Percentiles rank a stretch among this genome's conserved stretches.
Conservation (phyloP, 2,888 invertebrate species). For the Frankliniella intonsa region DNA sequence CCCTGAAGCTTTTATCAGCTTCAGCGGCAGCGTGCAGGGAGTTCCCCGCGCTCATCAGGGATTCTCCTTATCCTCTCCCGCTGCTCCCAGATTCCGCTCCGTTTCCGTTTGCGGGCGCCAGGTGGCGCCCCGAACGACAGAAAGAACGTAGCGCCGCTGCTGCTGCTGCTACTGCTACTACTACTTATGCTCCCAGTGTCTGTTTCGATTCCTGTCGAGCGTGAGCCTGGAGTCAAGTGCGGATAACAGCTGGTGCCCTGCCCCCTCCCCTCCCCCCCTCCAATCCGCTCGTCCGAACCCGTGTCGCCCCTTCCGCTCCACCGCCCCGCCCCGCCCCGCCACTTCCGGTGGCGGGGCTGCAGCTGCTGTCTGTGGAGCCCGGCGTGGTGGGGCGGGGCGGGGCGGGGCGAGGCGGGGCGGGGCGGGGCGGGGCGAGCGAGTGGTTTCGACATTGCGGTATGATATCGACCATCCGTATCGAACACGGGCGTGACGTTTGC, state of each 20-base stretch:
- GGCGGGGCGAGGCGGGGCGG: neutral
- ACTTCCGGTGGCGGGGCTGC: neutral
- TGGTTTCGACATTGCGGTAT: too few species aligned
- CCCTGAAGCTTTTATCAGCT: too few species aligned
- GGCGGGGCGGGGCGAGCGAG: neutral
- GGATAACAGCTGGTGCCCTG: constrained; percentile 1
- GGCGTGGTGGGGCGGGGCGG: neutral
- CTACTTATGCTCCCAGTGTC: constrained; percentile 22
- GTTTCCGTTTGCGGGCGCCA: neutral
- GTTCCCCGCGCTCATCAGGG: too few species aligned
- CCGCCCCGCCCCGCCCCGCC: neutral
- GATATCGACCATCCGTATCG: too few species aligned
- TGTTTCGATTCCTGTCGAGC: constrained; percentile 4
- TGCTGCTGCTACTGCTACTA: neutral
- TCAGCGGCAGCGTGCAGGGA: too few species aligned
- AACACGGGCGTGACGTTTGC: too few species aligned
- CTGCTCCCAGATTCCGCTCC: neutral
- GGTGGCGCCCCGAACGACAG: neutral
- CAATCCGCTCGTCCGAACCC: neutral
- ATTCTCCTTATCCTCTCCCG: too few species aligned
- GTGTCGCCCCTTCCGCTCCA: neutral
- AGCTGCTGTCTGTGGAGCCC: neutral
- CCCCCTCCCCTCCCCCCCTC: neutral
- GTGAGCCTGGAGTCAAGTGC: constrained; percentile 19
- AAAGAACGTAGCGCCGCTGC: neutral